A percentile compares a stretch with the other conserved stretches of the same genome.
Evolutionary conservation across 2,113 vertebrate species (phyloP).

Genomic region (Mionectes macconnelli): DNA sequence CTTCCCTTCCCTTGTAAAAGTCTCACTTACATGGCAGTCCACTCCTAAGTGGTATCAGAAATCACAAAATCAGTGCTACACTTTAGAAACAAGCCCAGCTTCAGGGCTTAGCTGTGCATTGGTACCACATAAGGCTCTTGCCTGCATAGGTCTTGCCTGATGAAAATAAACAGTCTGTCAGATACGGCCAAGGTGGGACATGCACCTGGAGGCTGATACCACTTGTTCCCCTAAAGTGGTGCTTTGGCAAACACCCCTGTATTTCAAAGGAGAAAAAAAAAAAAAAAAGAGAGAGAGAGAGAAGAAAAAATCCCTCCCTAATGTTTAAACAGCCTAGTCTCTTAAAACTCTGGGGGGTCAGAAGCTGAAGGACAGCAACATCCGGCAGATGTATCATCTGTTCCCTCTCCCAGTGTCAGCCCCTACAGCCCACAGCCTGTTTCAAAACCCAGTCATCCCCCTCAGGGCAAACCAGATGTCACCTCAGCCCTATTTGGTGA

Average conservation of each 20-base stretch:
- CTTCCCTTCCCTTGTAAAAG: not conserved
- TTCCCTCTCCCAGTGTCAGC: not conserved
- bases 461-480: not conserved
- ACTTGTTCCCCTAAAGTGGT: not conserved
- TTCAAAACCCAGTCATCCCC: not conserved
- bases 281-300: too few relatives aligned
- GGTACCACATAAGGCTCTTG: too few relatives aligned
- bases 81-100: not conserved
- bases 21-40: not conserved
- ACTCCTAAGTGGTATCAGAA: not conserved
- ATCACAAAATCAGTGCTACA: not conserved
- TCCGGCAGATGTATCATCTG: fast-evolving
- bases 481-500: not conserved
- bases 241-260: not conserved
- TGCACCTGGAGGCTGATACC: not conserved
- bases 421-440: not conserved
- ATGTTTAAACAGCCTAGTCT: not conserved
- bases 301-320: not conserved
- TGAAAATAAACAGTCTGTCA: not conserved
- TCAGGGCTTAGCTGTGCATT: not conserved
- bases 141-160: not conserved
- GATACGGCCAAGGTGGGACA: not conserved
- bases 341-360: not conserved
- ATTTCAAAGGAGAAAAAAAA: not conserved
- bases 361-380: not conserved